Evolutionary conservation across 2,113 vertebrate species (phyloP).

Genomic region (Marmota monax): DNA sequence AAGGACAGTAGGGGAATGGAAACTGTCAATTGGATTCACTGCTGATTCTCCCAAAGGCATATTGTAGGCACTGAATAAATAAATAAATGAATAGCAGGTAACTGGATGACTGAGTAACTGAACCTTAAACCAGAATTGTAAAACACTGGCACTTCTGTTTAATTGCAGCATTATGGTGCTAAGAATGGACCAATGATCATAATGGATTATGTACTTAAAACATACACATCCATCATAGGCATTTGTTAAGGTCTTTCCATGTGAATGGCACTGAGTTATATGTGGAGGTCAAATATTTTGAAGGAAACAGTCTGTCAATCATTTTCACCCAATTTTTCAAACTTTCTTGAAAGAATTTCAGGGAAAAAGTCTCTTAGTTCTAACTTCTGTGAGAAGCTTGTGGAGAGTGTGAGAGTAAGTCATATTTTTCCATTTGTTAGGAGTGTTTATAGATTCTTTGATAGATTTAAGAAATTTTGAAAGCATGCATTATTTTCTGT

Average conservation of each 20-base stretch:
- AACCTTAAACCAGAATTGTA: conserved; percentile 14
- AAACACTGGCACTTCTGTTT: conserved; percentile 41
- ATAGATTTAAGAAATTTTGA: conserved; percentile 49
- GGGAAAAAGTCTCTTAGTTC: neutral
- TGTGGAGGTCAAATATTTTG: conserved; percentile 35
- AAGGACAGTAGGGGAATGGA: neutral
- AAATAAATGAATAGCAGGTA: neutral
- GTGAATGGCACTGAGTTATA: neutral
- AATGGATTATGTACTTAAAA: neutral
- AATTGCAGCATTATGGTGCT: conserved; percentile 6
- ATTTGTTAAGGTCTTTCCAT: conserved; percentile 18
- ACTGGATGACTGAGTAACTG: neutral
- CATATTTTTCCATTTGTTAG: conserved; percentile 20
- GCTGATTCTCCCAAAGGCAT: neutral
- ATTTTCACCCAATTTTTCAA: conserved; percentile 45
- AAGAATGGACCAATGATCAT: conserved; percentile 5
- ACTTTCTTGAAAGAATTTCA: conserved; percentile 31
- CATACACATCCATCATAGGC: neutral
- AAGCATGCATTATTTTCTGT: conserved; percentile 28
- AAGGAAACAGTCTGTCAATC: conserved; percentile 45
- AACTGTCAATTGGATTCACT: conserved; percentile 24
- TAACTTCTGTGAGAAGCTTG: conserved; percentile 7
- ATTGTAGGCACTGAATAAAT: neutral
- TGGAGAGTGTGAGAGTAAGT: neutral
- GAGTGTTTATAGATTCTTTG: conserved; percentile 13